These are phyloP conservation scores for Alfaro cultratus DNA, from an alignment of 2,797 vertebrate genomes.

Conservation along the genomic window DNA sequence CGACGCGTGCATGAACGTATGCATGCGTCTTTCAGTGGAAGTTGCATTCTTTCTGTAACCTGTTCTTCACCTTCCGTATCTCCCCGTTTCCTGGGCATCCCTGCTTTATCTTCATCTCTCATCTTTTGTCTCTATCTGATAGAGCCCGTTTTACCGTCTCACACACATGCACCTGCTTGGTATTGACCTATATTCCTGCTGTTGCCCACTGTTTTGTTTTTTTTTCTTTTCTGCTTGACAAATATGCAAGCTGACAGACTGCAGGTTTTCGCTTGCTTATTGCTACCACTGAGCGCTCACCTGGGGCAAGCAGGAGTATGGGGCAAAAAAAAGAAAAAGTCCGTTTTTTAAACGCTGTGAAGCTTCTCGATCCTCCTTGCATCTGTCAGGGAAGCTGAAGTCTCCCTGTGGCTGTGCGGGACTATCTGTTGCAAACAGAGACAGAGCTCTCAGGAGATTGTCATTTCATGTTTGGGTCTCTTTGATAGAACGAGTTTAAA, in stretches of 20 bases:
- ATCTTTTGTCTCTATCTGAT: neutral
- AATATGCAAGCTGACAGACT: conserved; percentile 58
- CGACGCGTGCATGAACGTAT: neutral
- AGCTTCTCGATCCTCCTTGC: conserved; percentile 27
- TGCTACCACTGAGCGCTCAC: conserved; percentile 36
- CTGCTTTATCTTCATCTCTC: neutral
- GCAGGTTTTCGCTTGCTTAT: conserved; percentile 68
- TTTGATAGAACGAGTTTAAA: conserved; percentile 16
- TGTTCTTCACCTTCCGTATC: neutral
- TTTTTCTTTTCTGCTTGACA: conserved; percentile 20
- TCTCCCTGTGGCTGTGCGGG: conserved; percentile 36
- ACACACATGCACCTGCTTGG: conserved; percentile 6
- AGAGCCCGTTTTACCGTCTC: neutral
- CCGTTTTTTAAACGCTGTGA: conserved; percentile 26
- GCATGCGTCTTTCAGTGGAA: neutral
- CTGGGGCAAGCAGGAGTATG: conserved; percentile 41
- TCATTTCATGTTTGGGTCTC: neutral
- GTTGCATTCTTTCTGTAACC: conserved; percentile 5
- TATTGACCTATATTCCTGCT: conserved; percentile 29
- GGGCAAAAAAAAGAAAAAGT: neutral
- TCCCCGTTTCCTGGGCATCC: neutral
- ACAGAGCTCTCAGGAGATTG: conserved; percentile 22
- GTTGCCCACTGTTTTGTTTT: conserved; percentile 14
- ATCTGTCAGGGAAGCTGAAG: conserved; percentile 31
- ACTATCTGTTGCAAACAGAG: conserved; percentile 17